A percentile compares a stretch with the other conserved stretches of the same genome.
Conservation (phyloP, 2,113 vertebrate species). For the Ochotona princeps region DNA sequence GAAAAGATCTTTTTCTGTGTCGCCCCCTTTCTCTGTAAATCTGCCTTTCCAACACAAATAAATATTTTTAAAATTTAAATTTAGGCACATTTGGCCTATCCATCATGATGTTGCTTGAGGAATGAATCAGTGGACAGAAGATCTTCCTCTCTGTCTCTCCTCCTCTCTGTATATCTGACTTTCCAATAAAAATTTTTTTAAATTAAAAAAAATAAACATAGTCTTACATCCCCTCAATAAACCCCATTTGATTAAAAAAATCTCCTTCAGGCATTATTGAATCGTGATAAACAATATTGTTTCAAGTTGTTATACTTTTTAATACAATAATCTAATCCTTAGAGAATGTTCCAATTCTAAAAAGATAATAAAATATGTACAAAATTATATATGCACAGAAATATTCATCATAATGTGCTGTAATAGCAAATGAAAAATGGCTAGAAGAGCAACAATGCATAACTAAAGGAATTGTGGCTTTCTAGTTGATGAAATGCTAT, state of each 20-base stretch:
- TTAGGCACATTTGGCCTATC: no score
- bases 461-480: not conserved
- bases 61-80: no score
- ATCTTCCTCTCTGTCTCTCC: no score
- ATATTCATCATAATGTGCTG: not conserved
- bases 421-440: not conserved
- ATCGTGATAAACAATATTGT: not conserved
- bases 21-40: no score
- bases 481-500: not conserved
- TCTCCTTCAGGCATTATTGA: not conserved
- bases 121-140: no score
- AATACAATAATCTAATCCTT: conserved; percentile 35
- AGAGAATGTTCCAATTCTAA: conserved; percentile 41
- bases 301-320: conserved; percentile 31
- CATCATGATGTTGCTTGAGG: no score
- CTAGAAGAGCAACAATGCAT: not conserved
- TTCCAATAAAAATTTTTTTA: not conserved
- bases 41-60: no score
- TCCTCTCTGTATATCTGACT: not conserved
- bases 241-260: no score
- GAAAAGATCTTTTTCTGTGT: no score
- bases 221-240: no score
- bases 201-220: not conserved
- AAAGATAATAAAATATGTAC: conserved; percentile 17
- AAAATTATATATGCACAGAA: not conserved